These are phyloP conservation scores for Spheniscus mendiculus DNA, from an alignment of 2,113 vertebrate species.

Conservation along the genomic window DNA sequence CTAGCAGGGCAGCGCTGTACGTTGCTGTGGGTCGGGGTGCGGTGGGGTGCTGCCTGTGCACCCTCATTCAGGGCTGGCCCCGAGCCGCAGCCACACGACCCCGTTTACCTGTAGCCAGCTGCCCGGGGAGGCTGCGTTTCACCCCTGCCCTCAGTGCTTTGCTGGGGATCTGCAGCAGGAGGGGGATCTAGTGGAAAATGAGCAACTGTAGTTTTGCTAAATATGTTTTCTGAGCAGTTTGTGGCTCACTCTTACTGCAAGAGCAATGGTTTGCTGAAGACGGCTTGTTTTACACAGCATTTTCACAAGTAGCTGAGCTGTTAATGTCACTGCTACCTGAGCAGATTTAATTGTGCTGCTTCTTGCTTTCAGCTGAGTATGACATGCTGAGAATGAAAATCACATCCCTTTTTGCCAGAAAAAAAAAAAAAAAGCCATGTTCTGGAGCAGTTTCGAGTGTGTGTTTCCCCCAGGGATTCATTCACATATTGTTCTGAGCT, in stretches of 20 bases:
- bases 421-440: background rate
- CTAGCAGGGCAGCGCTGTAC: background rate
- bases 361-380: background rate
- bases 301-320: constrained; percentile 45
- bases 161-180: background rate
- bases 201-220: background rate
- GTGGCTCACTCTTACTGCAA: background rate
- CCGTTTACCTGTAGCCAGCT: background rate
- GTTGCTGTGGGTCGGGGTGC: background rate
- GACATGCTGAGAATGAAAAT: constrained; percentile 37
- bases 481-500: constrained; percentile 2
- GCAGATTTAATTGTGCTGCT: constrained; percentile 37
- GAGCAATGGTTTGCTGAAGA: background rate
- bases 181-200: background rate
- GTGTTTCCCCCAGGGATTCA: background rate
- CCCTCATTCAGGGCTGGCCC: background rate
- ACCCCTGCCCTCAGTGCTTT: background rate
- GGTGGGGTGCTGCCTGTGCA: no score
- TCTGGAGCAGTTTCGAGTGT: background rate
- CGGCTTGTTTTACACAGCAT: constrained; percentile 8
- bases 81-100: accelerated
- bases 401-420: background rate
- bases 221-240: background rate
- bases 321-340: constrained; percentile 58
- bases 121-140: background rate